A percentile compares a stretch with the other conserved stretches of the same genome.
These are phyloP conservation scores for Oreortyx pictus DNA, from an alignment of 2,797 vertebrate species.

Conservation along the genomic window DNA sequence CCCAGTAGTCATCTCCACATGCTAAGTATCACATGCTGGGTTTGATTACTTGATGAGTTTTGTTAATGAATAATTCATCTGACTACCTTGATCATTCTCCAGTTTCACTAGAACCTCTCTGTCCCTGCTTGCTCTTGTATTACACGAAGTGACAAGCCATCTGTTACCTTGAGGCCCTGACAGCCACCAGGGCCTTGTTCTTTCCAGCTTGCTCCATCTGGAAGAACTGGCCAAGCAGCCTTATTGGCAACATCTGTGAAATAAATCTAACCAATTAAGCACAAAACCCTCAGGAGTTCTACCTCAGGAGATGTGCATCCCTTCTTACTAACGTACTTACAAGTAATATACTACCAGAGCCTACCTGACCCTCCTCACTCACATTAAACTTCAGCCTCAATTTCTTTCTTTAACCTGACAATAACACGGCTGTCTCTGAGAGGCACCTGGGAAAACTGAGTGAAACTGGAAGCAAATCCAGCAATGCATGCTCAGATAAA, in stretches of 20 bases:
- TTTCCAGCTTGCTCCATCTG: background rate
- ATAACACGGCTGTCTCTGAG: background rate
- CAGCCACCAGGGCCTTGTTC: background rate
- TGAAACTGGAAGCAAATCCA: background rate
- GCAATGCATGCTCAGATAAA: background rate
- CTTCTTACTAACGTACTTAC: background rate
- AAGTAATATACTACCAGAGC: background rate
- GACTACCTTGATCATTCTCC: conserved; percentile 46
- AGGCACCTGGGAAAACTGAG: background rate
- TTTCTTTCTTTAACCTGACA: background rate
- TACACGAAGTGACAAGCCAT: conserved; percentile 56
- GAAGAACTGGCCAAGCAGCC: background rate
- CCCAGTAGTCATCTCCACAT: background rate
- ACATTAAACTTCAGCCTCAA: background rate
- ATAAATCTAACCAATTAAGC: background rate
- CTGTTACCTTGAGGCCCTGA: conserved; percentile 19
- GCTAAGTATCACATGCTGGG: background rate
- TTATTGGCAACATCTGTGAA: background rate
- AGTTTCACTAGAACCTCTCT: conserved; percentile 35
- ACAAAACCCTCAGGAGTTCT: background rate
- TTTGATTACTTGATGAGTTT: conserved; percentile 56
- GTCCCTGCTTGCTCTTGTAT: conserved; percentile 54
- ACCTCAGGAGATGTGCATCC: background rate
- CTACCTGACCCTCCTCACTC: background rate
- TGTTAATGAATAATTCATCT: conserved; percentile 69